Conservation (phyloP, 2,797 vertebrate genomes). For the Capromys pilorides region DNA sequence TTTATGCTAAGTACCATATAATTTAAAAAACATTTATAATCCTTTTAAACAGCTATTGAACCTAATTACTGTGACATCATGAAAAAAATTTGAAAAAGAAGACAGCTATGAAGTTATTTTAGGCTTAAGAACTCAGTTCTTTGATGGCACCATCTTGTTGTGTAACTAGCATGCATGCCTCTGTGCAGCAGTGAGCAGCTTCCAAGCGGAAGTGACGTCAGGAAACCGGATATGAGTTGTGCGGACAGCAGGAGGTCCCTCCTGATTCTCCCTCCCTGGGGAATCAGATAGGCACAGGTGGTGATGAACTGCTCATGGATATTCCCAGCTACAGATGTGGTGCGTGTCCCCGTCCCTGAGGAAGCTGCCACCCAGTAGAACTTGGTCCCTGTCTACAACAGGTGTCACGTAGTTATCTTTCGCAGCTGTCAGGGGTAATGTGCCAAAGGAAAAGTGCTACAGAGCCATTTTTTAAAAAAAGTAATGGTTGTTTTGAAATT, state of each 20-base stretch:
- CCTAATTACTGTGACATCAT: constrained; percentile 13
- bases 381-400: background rate
- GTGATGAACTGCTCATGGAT: background rate
- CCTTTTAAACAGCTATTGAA: constrained; percentile 38
- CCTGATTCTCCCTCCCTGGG: background rate
- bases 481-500: too few relatives aligned
- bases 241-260: constrained; percentile 5
- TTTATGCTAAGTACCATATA: constrained; percentile 8
- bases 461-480: background rate
- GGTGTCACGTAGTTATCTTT: background rate
- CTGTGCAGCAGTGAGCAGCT: background rate
- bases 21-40: constrained; percentile 36
- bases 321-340: background rate
- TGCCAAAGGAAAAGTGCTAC: constrained; percentile 30
- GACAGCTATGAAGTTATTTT: constrained; percentile 55
- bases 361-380: background rate
- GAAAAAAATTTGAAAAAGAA: constrained; percentile 27
- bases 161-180: constrained; percentile 18
- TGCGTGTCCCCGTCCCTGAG: background rate
- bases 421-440: background rate
- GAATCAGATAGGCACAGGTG: background rate
- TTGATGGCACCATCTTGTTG: constrained; percentile 7
- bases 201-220: constrained; percentile 6
- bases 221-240: constrained; percentile 30
- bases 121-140: constrained; percentile 51